Percentiles rank a stretch among this genome's conserved stretches.
Conservation (phyloP, 2,113 vertebrate genomes). For the Poeciliopsis prolifica region DNA sequence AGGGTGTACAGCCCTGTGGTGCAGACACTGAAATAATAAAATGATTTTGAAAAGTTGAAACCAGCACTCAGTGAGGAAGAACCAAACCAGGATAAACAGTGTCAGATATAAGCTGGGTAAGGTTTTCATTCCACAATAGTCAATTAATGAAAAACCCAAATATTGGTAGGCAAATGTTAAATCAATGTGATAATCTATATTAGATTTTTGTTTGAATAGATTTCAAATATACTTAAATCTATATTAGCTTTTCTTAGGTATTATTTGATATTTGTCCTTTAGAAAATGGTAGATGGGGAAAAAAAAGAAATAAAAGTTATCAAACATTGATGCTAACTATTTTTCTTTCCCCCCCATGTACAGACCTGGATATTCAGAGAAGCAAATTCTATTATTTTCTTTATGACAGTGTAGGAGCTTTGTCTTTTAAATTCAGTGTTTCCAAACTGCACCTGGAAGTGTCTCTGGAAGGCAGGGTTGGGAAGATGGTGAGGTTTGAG, state of each 20-base stretch:
- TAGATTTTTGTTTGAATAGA: too few species aligned
- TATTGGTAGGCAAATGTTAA: too few species aligned
- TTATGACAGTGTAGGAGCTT: background rate
- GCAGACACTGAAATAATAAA: slow-evolving; percentile 84
- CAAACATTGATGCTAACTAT: too few species aligned
- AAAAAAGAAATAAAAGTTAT: too few species aligned
- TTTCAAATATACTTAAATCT: too few species aligned
- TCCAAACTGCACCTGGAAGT: slow-evolving; percentile 86
- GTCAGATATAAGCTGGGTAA: background rate
- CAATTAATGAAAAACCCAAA: too few species aligned
- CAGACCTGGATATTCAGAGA: too few species aligned
- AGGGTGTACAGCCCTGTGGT: slow-evolving; percentile 87
- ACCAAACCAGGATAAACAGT: background rate
- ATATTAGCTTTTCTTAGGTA: too few species aligned
- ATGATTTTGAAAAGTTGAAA: slow-evolving; percentile 4
- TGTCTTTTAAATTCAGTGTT: background rate
- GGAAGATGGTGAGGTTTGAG: slow-evolving; percentile 88
- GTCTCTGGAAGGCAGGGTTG: slow-evolving; percentile 93
- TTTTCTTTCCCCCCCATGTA: too few species aligned
- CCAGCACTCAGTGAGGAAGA: background rate
- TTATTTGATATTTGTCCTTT: too few species aligned
- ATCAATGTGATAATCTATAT: too few species aligned
- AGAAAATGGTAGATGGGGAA: too few species aligned
- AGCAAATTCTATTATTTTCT: background rate
- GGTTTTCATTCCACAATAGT: background rate